Conservation (phyloP, 2,888 invertebrate species). For the Tenthredo notha region DNA sequence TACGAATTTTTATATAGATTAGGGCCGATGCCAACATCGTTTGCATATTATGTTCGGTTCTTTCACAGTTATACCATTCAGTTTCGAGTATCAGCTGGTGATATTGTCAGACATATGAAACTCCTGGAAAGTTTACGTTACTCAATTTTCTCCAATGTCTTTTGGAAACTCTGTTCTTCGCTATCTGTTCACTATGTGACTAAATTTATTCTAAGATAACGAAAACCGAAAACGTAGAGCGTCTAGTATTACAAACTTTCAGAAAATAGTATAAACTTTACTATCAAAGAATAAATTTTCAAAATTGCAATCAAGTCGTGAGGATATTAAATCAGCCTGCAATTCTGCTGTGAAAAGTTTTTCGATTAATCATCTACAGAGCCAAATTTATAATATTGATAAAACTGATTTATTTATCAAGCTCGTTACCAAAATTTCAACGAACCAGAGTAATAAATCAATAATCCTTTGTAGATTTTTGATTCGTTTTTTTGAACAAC, state of each 20-base stretch:
- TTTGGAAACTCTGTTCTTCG: neutral
- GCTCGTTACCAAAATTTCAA: neutral
- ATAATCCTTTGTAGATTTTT: neutral
- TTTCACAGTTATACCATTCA: neutral
- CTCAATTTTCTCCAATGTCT: neutral
- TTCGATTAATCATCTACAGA: neutral
- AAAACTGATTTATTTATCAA: neutral
- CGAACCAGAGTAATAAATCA: neutral
- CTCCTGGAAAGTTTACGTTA: neutral
- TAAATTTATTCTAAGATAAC: neutral
- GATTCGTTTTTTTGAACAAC: neutral
- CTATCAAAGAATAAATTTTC: neutral
- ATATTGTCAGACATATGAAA: conserved; percentile 5
- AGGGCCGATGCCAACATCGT: conserved; percentile 5
- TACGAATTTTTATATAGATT: neutral
- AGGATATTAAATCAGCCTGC: neutral
- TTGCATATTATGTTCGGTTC: conserved; percentile 3
- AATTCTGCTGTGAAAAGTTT: neutral
- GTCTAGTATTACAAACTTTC: neutral
- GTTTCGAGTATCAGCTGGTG: conserved; percentile 5
- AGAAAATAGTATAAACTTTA: neutral
- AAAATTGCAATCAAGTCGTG: neutral
- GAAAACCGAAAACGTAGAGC: neutral
- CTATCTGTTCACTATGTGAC: neutral
- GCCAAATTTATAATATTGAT: neutral